Conservation (phyloP, 2,888 invertebrate genomes). For the Crossocerus cetratus region DNA sequence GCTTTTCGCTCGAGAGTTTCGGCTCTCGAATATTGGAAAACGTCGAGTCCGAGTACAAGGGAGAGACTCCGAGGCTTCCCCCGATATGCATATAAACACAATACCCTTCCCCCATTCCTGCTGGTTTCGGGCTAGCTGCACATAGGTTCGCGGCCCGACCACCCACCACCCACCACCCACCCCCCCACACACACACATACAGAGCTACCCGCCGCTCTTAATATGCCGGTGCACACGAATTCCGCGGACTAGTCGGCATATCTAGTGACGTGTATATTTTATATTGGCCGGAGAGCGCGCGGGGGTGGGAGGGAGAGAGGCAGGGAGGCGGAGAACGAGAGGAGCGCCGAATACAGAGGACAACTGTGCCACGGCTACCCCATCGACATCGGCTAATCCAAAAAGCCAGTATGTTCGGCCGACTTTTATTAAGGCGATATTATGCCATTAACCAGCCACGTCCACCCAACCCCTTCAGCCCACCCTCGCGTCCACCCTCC, state of each 20-base stretch:
- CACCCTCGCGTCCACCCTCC: no score
- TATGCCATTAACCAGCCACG: conserved; percentile 16
- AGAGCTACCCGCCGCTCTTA: conserved; percentile 28
- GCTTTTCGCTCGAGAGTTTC: conserved; percentile 70
- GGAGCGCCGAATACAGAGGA: not conserved
- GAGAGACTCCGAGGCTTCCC: conserved; percentile 64
- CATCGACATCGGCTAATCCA: conserved; percentile 51
- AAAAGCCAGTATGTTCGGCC: conserved; percentile 27
- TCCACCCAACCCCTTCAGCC: not conserved
- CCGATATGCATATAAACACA: conserved; percentile 77
- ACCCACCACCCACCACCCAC: not conserved
- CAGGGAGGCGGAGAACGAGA: not conserved
- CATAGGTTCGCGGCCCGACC: not conserved
- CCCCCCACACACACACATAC: not conserved
- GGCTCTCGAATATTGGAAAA: conserved; percentile 76
- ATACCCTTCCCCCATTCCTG: conserved; percentile 67
- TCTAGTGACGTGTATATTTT: conserved; percentile 60
- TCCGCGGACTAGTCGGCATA: conserved; percentile 53
- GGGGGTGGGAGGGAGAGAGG: conserved; percentile 1
- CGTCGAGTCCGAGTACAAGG: conserved; percentile 71
- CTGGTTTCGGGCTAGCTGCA: conserved; percentile 43
- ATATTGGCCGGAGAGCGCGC: conserved; percentile 45
- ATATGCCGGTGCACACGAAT: conserved; percentile 43
- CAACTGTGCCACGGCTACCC: conserved; percentile 28
- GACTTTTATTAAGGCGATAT: conserved; percentile 44